These are phyloP conservation scores for Tachycineta bicolor DNA, from an alignment of 2,113 vertebrate genomes.

Conservation along the genomic window DNA sequence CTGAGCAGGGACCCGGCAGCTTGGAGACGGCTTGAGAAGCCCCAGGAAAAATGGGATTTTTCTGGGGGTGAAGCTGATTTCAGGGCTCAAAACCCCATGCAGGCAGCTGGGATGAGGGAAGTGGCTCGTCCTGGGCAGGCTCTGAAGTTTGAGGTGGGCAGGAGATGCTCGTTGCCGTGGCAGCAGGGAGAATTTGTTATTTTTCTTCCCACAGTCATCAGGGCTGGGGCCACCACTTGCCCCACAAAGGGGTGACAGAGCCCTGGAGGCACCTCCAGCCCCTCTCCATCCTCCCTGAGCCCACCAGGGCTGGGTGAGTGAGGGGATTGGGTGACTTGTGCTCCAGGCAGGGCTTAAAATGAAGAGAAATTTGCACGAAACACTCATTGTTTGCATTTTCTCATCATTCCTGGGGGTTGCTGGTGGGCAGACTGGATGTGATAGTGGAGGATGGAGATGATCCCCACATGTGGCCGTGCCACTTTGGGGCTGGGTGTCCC, in stretches of 20 bases:
- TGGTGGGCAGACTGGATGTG: not conserved
- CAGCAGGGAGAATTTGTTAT: accelerated
- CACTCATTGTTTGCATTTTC: not conserved
- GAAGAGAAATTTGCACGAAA: not conserved
- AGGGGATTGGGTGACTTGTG: not conserved
- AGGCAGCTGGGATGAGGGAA: not conserved
- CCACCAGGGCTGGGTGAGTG: not conserved
- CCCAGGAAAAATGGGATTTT: not conserved
- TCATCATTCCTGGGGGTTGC: accelerated
- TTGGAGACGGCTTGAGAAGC: not conserved
- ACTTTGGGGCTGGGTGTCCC: not conserved
- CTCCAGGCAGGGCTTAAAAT: not conserved
- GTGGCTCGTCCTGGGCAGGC: not conserved
- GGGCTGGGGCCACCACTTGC: not conserved
- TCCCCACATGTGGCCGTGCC: not conserved
- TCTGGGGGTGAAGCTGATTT: not conserved
- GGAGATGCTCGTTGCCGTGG: not conserved
- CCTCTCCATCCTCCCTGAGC: not conserved
- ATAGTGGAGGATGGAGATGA: not conserved
- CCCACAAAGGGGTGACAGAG: not conserved
- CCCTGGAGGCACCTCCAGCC: not conserved
- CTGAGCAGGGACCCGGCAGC: not conserved
- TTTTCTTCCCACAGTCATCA: accelerated
- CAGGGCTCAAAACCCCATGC: not conserved
- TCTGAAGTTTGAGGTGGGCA: not conserved